A percentile compares a stretch with the other conserved stretches of the same genome.
These are phyloP conservation scores for Achatina immaculata DNA, from an alignment of 1,140 invertebrate genomes.

Conservation along the genomic window DNA sequence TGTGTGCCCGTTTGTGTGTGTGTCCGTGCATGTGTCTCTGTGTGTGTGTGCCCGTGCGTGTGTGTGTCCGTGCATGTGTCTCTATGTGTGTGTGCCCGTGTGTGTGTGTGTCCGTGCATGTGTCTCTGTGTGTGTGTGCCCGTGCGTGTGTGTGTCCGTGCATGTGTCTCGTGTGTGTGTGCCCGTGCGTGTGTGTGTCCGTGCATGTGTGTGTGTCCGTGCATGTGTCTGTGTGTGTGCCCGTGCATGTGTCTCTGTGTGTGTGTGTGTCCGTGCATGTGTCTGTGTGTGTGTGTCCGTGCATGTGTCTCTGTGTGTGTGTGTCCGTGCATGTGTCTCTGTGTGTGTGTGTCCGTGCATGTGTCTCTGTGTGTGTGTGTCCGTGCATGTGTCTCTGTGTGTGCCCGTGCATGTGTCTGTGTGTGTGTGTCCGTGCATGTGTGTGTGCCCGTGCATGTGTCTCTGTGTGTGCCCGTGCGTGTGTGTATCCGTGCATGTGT, in stretches of 20 bases:
- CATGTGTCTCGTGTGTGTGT: not conserved
- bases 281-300: not conserved
- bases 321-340: no score
- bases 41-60: not conserved
- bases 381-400: no score
- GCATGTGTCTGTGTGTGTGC: slow-evolving; percentile 24
- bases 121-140: not conserved
- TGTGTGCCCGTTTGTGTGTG: no score
- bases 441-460: not conserved
- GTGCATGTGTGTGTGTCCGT: slow-evolving; percentile 26
- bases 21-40: no score
- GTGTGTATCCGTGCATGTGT: not conserved
- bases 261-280: slow-evolving; percentile 1
- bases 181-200: not conserved
- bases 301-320: no score
- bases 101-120: no score
- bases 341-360: no score
- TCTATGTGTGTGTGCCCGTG: no score
- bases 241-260: not conserved
- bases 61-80: slow-evolving; percentile 3
- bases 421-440: not conserved
- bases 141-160: not conserved
- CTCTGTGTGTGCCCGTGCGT: no score
- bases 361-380: no score
- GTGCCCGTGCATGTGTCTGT: not conserved